Evolutionary conservation across 2,113 vertebrate genomes (phyloP), one percentile per base, ranked within the genome.

Genomic region (Rhabdornis inornatus): DNA sequence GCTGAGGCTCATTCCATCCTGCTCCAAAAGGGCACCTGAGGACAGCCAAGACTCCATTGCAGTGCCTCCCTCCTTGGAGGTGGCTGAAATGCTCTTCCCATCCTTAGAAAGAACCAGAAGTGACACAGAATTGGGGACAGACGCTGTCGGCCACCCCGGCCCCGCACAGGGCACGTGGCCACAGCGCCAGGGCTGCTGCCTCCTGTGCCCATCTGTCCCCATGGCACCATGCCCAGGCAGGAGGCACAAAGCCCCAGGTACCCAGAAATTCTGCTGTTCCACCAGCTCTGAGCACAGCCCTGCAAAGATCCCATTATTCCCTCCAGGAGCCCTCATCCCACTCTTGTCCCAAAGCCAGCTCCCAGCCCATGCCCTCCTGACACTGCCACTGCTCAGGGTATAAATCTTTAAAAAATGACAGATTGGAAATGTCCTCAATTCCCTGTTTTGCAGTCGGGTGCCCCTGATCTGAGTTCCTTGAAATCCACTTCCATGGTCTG

Each of bases 191-290:
- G 72, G 92, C 89, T 83, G 88, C 84, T 83, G 60, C 90, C 72
- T 50, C 93, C 91, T 14, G 31, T 60, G 61, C 50, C 97, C 98
- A 83, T 96, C 98, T 97, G 97, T 71, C 52, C 50, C 10, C 1
- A 18, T 79, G 96, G 97, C 96, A 13, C 13, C 47, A 14, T 49
- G 47, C 47, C 23, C 47, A 49, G 47, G 47, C 12, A 42, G 40
- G 40, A 42, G 40, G 40, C 40, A 42, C 40, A 42, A 42, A 42
- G 15, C 6, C 40, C 40, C 40, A 42, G 71, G 23, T 49, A 71
- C 55, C 47, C 69, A 59, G 33, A 19, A 71, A 94, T 35, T 5
- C 30, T 2, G 49, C 5, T 47, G 72, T 69, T 78, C 74, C 57
- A 61, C 0, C 3, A 94, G 83, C 80, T 53, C 63, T 3, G 30